Base-by-base conservation (phyloP, 2,888 invertebrate species). In the Colletes collaris region DNA sequence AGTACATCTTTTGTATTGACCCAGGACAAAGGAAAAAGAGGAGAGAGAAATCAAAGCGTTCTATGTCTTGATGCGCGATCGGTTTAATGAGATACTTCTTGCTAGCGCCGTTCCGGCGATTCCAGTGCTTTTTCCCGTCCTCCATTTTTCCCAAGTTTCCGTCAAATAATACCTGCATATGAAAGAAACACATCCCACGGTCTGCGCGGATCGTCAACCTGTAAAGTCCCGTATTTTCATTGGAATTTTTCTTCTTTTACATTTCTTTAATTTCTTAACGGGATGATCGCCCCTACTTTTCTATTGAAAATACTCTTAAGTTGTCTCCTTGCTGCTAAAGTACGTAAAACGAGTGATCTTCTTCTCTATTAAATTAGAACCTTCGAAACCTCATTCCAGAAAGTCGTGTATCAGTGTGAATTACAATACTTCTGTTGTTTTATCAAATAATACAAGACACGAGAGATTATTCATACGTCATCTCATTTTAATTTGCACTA, bases 41-140 rank as follows among this genome's bases (percentile, higher is more conserved):
- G 63, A 44, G 56, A 27, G 62, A 70, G 75, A 67, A 71, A 66
- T 66, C 67, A 81, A 79, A 81, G 81, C 58, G 59, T 55, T 67
- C 69, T 46, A 75, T 63, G 71, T 73, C 79, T 55, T 66, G 66
- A 59, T 68, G 71, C 56, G 44, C 80, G 68, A 81, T 75, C 75
- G 79, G 66, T 74, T 79, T 81, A 81, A 81, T 79, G 75, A 81
- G 81, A 79, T 81, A 67, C 81, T 65, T 65, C 55, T 67, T 75
- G 69, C 74, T 58, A n/a, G 71, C 55, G 58, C 50, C 56, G 62
- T 53, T 65, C 49, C 46, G 76, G 56, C 63, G 66, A 75, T 76
- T 66, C 66, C 56, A 49, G 11, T 46, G 59, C 52, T 60, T 65
- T 49, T 35, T 73, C 53, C 35, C 13, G 7, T 27, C 49, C n/a